Evolutionary conservation across 2,888 invertebrate genomes (phyloP).

Genomic region (Scaeva pyrastri): DNA sequence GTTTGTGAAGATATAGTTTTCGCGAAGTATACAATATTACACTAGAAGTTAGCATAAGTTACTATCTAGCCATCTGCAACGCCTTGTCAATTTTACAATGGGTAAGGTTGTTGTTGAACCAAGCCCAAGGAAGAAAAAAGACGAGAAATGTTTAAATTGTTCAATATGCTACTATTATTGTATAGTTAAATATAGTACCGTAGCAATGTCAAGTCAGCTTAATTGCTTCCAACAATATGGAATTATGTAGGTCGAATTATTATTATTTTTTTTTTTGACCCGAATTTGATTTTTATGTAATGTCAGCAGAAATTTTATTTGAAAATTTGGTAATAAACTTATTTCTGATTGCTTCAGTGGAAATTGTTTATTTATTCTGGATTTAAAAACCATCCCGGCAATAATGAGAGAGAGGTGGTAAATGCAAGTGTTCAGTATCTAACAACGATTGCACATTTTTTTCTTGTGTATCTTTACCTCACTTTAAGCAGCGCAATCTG

Average conservation of each 20-base stretch:
- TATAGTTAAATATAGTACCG: slow-evolving; percentile 19
- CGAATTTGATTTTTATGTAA: slow-evolving; percentile 64
- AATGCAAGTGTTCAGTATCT: slow-evolving; percentile 64
- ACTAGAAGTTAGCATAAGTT: slow-evolving; percentile 43
- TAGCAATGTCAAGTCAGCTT: slow-evolving; percentile 68
- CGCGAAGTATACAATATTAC: slow-evolving; percentile 45
- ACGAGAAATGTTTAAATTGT: slow-evolving; percentile 53
- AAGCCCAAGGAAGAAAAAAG: slow-evolving; percentile 52
- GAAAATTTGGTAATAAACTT: slow-evolving; percentile 16
- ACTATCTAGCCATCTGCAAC: slow-evolving; percentile 21
- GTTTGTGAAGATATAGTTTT: slow-evolving; percentile 49
- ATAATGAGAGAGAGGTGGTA: slow-evolving; percentile 5
- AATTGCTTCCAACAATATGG: slow-evolving; percentile 57
- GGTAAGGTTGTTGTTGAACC: slow-evolving; percentile 11
- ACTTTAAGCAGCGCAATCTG: slow-evolving; percentile 71
- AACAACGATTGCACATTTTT: slow-evolving; percentile 72
- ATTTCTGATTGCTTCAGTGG: not conserved
- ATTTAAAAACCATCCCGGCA: slow-evolving; percentile 43
- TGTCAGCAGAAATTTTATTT: slow-evolving; percentile 64
- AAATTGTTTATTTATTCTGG: slow-evolving; percentile 29
- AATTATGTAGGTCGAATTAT: slow-evolving; percentile 70
- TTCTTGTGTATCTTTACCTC: slow-evolving; percentile 66
- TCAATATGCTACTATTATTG: slow-evolving; percentile 47
- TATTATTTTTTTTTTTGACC: slow-evolving; percentile 25
- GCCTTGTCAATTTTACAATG: slow-evolving; percentile 38